Percentiles rank a stretch among this genome's conserved stretches.
Evolutionary conservation across 2,797 vertebrate species (phyloP).

Genomic region (Oreochromis grahami): DNA sequence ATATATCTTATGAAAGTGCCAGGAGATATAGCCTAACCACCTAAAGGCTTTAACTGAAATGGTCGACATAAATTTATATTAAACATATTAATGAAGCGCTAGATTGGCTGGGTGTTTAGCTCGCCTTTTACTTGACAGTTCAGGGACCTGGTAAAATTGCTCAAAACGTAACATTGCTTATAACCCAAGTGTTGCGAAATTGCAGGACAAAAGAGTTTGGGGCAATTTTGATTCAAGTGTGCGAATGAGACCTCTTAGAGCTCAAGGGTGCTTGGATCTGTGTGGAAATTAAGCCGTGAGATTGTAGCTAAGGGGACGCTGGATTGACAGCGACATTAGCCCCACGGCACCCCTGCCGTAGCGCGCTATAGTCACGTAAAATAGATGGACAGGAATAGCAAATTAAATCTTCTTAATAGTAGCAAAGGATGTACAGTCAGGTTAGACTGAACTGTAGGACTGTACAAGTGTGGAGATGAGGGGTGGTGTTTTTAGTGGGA

Average conservation of each 20-base stretch:
- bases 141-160: constrained; percentile 18
- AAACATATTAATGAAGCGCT: constrained; percentile 43
- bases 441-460: constrained; percentile 48
- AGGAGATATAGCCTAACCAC: constrained; percentile 58
- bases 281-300: constrained; percentile 63
- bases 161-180: constrained; percentile 42
- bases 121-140: constrained; percentile 12
- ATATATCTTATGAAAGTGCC: constrained; percentile 63
- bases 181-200: constrained; percentile 55
- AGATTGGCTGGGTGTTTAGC: neutral
- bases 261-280: constrained; percentile 63
- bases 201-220: constrained; percentile 50
- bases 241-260: constrained; percentile 63
- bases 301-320: constrained; percentile 48
- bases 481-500: constrained; percentile 53
- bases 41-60: constrained; percentile 45
- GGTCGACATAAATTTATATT: constrained; percentile 52
- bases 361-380: constrained; percentile 35
- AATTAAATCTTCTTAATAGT: constrained; percentile 66
- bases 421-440: constrained; percentile 44
- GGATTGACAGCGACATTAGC: constrained; percentile 64
- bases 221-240: constrained; percentile 62
- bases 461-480: constrained; percentile 26
- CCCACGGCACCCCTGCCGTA: constrained; percentile 46
- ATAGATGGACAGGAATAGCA: constrained; percentile 60